Conservation (phyloP, 2,888 invertebrate genomes). For the Podotricha telesiphe region DNA sequence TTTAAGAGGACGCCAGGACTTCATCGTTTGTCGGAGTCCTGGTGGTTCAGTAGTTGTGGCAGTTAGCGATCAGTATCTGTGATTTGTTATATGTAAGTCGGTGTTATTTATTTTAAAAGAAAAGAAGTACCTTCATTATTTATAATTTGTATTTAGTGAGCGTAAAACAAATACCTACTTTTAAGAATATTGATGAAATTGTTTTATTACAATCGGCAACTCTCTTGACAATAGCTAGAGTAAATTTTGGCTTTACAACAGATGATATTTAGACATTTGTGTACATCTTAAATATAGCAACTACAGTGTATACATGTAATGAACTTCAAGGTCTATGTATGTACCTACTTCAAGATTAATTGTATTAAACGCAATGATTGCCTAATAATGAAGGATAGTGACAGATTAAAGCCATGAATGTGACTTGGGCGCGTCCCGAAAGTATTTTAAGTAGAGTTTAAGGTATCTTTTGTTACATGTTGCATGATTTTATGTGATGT, state of each 20-base stretch:
- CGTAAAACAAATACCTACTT: slow-evolving; percentile 1
- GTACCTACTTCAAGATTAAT: background rate
- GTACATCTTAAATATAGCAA: slow-evolving; percentile 8
- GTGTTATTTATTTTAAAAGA: slow-evolving; percentile 66
- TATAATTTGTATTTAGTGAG: slow-evolving; percentile 43
- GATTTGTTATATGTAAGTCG: slow-evolving; percentile 76
- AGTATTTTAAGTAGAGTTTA: slow-evolving; percentile 34
- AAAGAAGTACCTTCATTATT: slow-evolving; percentile 48
- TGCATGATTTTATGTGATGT: slow-evolving; percentile 70
- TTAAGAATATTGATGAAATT: slow-evolving; percentile 6
- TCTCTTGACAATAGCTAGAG: slow-evolving; percentile 24
- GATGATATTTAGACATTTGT: background rate
- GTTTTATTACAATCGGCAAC: slow-evolving; percentile 22
- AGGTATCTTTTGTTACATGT: slow-evolving; percentile 60
- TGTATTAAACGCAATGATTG: background rate
- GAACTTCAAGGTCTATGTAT: background rate
- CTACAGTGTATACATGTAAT: background rate
- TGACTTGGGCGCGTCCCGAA: slow-evolving; percentile 28
- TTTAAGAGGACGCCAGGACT: slow-evolving; percentile 56
- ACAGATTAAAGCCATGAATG: slow-evolving; percentile 21
- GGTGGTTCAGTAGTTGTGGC: slow-evolving; percentile 47
- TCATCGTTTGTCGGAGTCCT: slow-evolving; percentile 17
- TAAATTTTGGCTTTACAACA: slow-evolving; percentile 3
- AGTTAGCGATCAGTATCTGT: slow-evolving; percentile 77
- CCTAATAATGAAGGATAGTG: slow-evolving; percentile 2